Evolutionary conservation across 1,140 invertebrate genomes (phyloP).

Genomic region (Maconellicoccus hirsutus): DNA sequence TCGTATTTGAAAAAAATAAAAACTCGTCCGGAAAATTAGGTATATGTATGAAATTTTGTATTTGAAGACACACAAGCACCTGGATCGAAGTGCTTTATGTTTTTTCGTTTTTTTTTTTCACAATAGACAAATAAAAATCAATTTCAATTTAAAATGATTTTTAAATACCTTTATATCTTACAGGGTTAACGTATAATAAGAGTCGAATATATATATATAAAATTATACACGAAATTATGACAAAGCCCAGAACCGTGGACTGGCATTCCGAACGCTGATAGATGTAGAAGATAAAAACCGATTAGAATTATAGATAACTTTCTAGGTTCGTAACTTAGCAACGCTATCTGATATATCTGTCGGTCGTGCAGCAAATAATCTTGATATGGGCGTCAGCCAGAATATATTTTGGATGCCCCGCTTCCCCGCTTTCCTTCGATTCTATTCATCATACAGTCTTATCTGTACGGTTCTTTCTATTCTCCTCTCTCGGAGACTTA

Average conservation of each 20-base stretch:
- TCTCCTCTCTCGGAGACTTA: conserved; percentile 14
- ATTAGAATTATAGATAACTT: conserved; percentile 22
- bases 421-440: not conserved
- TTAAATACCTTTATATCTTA: not conserved
- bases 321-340: conserved; percentile 18
- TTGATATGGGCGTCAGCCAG: conserved; percentile 21
- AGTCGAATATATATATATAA: too few species aligned
- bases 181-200: not conserved
- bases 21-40: too few species aligned
- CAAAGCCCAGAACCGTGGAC: conserved; percentile 20
- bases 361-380: conserved; percentile 21
- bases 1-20: too few species aligned
- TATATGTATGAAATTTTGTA: too few species aligned
- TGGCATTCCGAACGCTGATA: conserved; percentile 19
- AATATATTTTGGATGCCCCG: conserved; percentile 19
- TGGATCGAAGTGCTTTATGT: too few species aligned
- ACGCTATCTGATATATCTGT: conserved; percentile 19
- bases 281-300: conserved; percentile 19
- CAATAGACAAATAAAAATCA: not conserved
- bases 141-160: not conserved
- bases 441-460: conserved; percentile 21
- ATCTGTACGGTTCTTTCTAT: conserved; percentile 17
- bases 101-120: too few species aligned
- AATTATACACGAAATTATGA: conserved; percentile 19
- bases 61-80: too few species aligned